Percentiles rank a stretch among this genome's conserved stretches.
These are phyloP conservation scores for Galerucella calmariensis DNA, from an alignment of 2,888 invertebrate species.

Conservation along the genomic window DNA sequence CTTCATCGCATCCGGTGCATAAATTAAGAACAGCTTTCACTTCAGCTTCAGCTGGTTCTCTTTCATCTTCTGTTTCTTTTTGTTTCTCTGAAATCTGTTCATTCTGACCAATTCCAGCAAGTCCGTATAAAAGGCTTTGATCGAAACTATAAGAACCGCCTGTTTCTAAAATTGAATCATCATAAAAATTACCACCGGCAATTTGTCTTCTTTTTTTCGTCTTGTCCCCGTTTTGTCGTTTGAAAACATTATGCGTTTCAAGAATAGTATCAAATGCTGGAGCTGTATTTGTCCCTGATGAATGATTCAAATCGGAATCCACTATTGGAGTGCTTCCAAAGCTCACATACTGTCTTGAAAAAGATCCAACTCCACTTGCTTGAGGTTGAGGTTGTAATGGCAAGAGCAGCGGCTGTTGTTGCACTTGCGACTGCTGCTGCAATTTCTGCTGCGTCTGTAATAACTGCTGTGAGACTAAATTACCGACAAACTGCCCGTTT, in stretches of 20 bases:
- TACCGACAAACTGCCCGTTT: slow-evolving; percentile 72
- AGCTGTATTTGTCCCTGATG: slow-evolving; percentile 71
- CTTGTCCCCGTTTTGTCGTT: slow-evolving; percentile 58
- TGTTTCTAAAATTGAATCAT: slow-evolving; percentile 64
- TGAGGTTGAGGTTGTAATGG: slow-evolving; percentile 37
- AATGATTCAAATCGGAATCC: slow-evolving; percentile 65
- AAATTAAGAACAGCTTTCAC: slow-evolving; percentile 83
- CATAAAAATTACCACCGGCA: slow-evolving; percentile 75
- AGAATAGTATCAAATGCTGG: slow-evolving; percentile 37
- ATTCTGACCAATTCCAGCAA: slow-evolving; percentile 78
- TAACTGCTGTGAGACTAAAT: slow-evolving; percentile 52
- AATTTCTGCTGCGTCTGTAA: slow-evolving; percentile 6
- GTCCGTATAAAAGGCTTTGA: slow-evolving; percentile 71
- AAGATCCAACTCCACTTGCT: slow-evolving; percentile 33
- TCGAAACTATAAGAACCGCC: slow-evolving; percentile 63
- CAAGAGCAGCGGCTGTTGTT: slow-evolving; percentile 15
- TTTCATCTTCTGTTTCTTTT: slow-evolving; percentile 76
- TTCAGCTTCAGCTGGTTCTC: slow-evolving; percentile 86
- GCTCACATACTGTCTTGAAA: slow-evolving; percentile 44
- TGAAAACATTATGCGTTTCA: slow-evolving; percentile 67
- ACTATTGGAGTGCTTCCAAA: slow-evolving; percentile 63
- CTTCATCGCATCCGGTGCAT: slow-evolving; percentile 79
- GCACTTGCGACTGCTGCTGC: background rate
- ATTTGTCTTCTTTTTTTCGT: slow-evolving; percentile 73
- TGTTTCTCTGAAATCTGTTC: slow-evolving; percentile 69